Conservation (phyloP, 2,797 vertebrate species). For the Cyprinodon diabolis region DNA sequence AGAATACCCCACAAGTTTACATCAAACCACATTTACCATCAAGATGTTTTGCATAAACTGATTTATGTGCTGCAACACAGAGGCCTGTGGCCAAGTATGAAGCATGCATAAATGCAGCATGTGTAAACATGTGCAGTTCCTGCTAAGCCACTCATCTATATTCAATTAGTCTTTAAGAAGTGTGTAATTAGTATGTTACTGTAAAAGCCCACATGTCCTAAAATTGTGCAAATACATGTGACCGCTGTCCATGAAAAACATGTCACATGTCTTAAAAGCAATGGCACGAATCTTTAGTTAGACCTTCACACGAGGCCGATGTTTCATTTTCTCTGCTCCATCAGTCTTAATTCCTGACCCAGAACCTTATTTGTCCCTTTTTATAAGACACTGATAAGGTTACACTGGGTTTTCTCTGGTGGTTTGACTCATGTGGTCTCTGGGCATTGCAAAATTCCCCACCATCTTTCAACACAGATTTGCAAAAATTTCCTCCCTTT, state of each 20-base stretch:
- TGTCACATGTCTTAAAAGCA: conserved; percentile 1
- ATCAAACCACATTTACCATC: conserved; percentile 22
- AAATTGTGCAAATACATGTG: conserved; percentile 20
- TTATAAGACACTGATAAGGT: conserved; percentile 25
- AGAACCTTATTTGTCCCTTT: conserved; percentile 28
- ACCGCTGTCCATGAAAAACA: conserved; percentile 29
- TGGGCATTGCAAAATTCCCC: conserved; percentile 39
- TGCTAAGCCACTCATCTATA: conserved; percentile 28
- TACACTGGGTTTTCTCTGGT: conserved; percentile 44
- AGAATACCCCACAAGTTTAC: conserved; percentile 20
- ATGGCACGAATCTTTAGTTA: conserved; percentile 5
- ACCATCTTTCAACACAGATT: conserved; percentile 43
- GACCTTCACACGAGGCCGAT: conserved; percentile 23
- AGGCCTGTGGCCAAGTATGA: conserved; percentile 19
- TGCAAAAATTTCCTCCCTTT: conserved; percentile 21
- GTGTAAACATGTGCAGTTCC: conserved; percentile 9
- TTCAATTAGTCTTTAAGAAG: conserved; percentile 55
- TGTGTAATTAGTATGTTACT: conserved; percentile 44
- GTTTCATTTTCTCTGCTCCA: conserved; percentile 7
- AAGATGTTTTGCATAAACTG: conserved; percentile 28
- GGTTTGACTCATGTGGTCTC: conserved; percentile 45
- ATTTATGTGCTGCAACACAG: conserved; percentile 51
- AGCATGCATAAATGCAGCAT: conserved; percentile 42
- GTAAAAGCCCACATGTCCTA: conserved; percentile 33
- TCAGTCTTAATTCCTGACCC: conserved; percentile 43